These are phyloP conservation scores for Trachelus troglodyta DNA, from an alignment of 2,888 invertebrate genomes.

Conservation along the genomic window DNA sequence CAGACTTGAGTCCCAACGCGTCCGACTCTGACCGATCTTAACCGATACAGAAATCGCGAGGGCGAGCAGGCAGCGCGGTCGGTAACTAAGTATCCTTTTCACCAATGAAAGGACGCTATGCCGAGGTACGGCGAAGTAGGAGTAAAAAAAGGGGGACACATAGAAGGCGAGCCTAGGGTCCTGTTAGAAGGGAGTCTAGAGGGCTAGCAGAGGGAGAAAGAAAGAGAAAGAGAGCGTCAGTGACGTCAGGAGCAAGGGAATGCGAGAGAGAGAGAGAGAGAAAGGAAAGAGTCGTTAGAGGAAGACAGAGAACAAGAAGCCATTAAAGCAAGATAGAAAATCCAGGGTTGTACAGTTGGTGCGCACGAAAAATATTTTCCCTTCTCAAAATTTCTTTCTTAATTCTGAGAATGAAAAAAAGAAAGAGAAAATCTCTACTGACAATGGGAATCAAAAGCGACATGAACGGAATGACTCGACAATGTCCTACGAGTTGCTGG, in stretches of 20 bases:
- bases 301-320: slow-evolving; percentile 20
- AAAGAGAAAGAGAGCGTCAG: neutral
- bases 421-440: neutral
- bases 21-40: neutral
- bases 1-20: neutral
- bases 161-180: neutral
- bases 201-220: slow-evolving; percentile 17
- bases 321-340: neutral
- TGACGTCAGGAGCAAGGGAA: neutral
- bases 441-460: neutral
- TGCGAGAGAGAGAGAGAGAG: neutral
- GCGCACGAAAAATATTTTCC: neutral
- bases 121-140: neutral
- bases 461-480: neutral
- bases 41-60: slow-evolving; percentile 9
- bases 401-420: neutral
- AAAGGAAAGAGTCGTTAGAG: slow-evolving; percentile 1
- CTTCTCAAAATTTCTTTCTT: neutral
- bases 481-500: neutral
- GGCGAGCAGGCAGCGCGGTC: slow-evolving; percentile 24
- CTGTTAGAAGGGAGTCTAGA: slow-evolving; percentile 1
- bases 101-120: neutral
- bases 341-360: neutral
- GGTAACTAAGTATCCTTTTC: neutral
- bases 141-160: neutral